Evolutionary conservation across 2,797 vertebrate species (phyloP).

Genomic region (Lepilemur septentrionalis): DNA sequence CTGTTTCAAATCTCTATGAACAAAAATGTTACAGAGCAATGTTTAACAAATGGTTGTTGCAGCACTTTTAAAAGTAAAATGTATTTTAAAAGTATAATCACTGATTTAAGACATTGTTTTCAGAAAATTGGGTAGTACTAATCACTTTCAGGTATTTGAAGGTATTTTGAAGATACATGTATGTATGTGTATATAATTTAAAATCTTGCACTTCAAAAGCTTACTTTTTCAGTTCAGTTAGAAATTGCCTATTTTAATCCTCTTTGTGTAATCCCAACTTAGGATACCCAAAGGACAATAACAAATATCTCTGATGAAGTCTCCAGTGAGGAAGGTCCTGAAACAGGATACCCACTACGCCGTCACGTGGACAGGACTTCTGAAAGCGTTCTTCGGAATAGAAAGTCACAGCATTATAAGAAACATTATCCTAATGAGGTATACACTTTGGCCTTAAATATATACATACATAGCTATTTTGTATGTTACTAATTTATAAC

Average conservation of each 20-base stretch:
- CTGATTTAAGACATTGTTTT: constrained; percentile 7
- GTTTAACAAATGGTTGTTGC: constrained; percentile 18
- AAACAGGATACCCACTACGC: constrained; percentile 88
- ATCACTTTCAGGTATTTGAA: not conserved
- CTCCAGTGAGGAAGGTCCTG: constrained; percentile 96
- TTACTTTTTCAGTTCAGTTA: not conserved
- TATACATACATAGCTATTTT: not conserved
- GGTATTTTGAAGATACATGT: constrained; percentile 8
- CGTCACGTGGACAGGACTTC: constrained; percentile 89
- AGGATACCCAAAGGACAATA: constrained; percentile 87
- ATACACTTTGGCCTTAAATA: constrained; percentile 48
- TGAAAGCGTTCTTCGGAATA: constrained; percentile 90
- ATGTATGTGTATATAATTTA: not conserved
- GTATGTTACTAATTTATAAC: not conserved
- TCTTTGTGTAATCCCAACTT: constrained; percentile 46
- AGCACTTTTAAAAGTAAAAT: not conserved
- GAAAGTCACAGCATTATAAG: constrained; percentile 95
- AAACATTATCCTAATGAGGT: constrained; percentile 95
- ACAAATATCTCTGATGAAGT: constrained; percentile 94
- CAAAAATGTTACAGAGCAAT: not conserved
- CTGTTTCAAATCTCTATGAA: constrained; percentile 25
- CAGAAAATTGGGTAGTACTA: not conserved
- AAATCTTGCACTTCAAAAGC: not conserved
- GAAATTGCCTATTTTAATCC: not conserved
- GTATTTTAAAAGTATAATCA: not conserved